Base-by-base conservation (phyloP, 2,888 invertebrate species). In the Ariolimax columbianus region DNA sequence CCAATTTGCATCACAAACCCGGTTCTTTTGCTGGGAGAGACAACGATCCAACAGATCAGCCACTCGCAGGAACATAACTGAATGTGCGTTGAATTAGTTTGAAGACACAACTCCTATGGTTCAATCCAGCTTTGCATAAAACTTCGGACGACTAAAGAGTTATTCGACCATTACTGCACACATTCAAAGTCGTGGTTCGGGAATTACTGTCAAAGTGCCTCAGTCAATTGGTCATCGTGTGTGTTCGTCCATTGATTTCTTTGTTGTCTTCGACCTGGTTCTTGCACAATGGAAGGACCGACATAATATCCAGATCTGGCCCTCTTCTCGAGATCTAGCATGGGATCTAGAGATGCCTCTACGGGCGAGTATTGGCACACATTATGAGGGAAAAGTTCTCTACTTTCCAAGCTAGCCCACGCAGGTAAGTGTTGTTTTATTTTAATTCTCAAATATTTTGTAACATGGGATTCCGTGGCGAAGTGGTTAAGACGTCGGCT, bases 311-410 rank as follows among this genome's bases (percentile, higher is more conserved):
- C 55, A n/a, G 59, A 59, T 11, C 9, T 63, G 30, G 38, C 30
- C 30, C 40, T 63, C 40, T 59, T 73, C 59, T 40, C 40, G 77
- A 63, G 68, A 23, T 73, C 84, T 84, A 84, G 84, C 79, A 84
- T 84, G 84, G 84, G 79, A 84, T 68, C 73, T 79, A 78, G 84
- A 79, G 43, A 84, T 84, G 84, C 84, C 79, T 73, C 63, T 63
- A 38, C 51, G 79, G 84, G 84, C 84, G 84, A 84, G 63, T 72
- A 55, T 79, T 84, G 43, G 63, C 72, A 79, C 78, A 47, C 85
- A 87, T 80, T 87, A 87, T 87, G 87, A 85, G 87, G 87, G 77
- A 75, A 83, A 84, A 75, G 80, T 77, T 73, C 81, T 63, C 83
- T 75, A 47, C 72, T 72, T 85, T 75, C 73, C 85, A 85, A 77